Evolutionary conservation across 2,113 vertebrate species (phyloP).

Genomic region (Hymenochirus boettgeri): DNA sequence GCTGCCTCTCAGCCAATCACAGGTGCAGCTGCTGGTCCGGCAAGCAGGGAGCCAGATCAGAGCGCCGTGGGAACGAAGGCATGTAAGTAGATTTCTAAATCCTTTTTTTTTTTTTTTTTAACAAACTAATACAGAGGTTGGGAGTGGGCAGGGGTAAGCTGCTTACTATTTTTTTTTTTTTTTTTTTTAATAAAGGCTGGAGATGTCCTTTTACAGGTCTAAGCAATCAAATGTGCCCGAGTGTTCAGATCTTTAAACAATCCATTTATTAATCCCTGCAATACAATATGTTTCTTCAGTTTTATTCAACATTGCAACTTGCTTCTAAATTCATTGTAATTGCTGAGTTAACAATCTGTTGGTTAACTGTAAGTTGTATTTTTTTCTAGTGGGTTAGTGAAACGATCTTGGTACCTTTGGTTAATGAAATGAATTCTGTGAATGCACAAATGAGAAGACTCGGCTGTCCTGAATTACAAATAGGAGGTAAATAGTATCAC

Average conservation of each 20-base stretch:
- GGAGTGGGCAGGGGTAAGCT: no score
- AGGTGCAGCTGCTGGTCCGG: no score
- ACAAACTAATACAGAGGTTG: no score
- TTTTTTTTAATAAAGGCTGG: no score
- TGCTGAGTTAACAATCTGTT: background rate
- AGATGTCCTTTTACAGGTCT: background rate
- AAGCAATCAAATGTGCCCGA: no score
- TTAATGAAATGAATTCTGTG: constrained; percentile 86
- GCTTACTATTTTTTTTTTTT: background rate
- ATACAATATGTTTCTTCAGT: background rate
- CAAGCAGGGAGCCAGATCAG: no score
- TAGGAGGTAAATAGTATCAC: constrained; percentile 72
- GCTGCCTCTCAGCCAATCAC: no score
- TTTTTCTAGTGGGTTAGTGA: constrained; percentile 87
- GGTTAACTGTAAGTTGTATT: background rate
- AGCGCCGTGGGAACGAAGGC: no score
- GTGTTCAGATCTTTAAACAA: no score
- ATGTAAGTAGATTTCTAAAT: no score
- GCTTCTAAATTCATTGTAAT: background rate
- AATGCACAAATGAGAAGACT: constrained; percentile 88
- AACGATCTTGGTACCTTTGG: constrained; percentile 86
- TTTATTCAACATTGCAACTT: background rate
- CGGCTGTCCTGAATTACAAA: constrained; percentile 90
- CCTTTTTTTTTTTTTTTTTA: no score
- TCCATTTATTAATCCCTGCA: no score